Evolutionary conservation across 2,797 vertebrate genomes (phyloP), one percentile per base, ranked within the genome.

Genomic region (Labeo calbasu): DNA sequence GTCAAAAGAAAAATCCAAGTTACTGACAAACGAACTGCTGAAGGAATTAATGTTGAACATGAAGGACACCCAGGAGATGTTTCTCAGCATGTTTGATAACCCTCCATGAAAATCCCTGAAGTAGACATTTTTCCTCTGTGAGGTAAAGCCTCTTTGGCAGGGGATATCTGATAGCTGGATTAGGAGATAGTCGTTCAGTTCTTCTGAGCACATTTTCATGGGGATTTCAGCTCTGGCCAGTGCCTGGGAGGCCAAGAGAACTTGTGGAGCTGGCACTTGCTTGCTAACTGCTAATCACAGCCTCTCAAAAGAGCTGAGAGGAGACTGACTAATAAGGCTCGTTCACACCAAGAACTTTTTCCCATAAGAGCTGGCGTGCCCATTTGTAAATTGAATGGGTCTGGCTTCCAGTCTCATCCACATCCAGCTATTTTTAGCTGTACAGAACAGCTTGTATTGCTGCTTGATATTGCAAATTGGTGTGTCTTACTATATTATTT

Each of bases 231-330:
- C 75, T 90, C 80, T 85, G 57, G 86, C 89, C 91, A 92, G 92
- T 90, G 91, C 91, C 86, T 91, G 89, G 40, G 86, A 81, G 85
- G 83, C 87, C 89, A 25, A 4, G 77, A 87, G 89, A 71, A 72
- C 72, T 19, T 80, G 85, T 88, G 75, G 86, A 83, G 2, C 85
- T 86, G 75, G 86, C 92, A 91, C 90, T 63, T 78, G n/a, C 89
- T 88, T 88, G 91, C 92, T 92, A 92, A 87, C 84, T 89, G 90
- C 91, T 94, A 94, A 93, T 92, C 92, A 90, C 89, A 92, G 89
- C 86, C 86, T 82, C 87, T 90, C 87, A 84, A 57, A 80, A 86
- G 84, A 89, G 28, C 86, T 90, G 83, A 86, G 86, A 43, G 81
- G 88, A 89, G 91, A 92, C 28, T 10, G 59, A 63, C 28, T 19